Conservation (phyloP, 1,140 invertebrate genomes). For the Drosophila lacertosa region DNA sequence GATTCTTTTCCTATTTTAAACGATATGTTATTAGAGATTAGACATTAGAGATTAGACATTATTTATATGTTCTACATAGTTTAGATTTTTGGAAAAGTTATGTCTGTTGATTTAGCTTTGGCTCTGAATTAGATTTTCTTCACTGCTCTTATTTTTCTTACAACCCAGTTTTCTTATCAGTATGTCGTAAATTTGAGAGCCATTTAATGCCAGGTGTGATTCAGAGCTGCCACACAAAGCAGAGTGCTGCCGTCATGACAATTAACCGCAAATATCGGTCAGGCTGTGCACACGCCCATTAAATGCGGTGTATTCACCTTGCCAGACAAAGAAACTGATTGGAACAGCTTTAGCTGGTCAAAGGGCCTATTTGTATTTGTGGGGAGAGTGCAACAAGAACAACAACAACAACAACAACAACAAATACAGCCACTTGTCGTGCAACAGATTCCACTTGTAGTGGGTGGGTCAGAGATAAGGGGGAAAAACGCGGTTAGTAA, state of each 20-base stretch:
- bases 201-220: conserved; percentile 15
- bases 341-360: conserved; percentile 24
- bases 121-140: too few species aligned
- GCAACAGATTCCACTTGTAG: conserved; percentile 1
- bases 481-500: too few species aligned
- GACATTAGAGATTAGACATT: too few species aligned
- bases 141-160: background rate
- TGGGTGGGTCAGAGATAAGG: background rate
- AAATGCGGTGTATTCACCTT: background rate
- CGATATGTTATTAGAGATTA: too few species aligned
- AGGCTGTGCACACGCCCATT: conserved; percentile 1
- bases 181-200: conserved; percentile 8
- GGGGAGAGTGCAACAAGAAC: background rate
- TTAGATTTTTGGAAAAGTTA: too few species aligned
- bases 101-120: too few species aligned
- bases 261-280: conserved; percentile 26
- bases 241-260: conserved; percentile 2
- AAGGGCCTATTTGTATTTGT: conserved; percentile 4
- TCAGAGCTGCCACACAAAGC: conserved; percentile 13
- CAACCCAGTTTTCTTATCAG: conserved; percentile 15
- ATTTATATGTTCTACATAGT: too few species aligned
- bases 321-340: conserved; percentile 39
- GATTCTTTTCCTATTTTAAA: too few species aligned
- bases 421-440: conserved; percentile 13
- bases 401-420: background rate